Conservation (phyloP, 2,113 vertebrate species). For the Raja brachyura region DNA sequence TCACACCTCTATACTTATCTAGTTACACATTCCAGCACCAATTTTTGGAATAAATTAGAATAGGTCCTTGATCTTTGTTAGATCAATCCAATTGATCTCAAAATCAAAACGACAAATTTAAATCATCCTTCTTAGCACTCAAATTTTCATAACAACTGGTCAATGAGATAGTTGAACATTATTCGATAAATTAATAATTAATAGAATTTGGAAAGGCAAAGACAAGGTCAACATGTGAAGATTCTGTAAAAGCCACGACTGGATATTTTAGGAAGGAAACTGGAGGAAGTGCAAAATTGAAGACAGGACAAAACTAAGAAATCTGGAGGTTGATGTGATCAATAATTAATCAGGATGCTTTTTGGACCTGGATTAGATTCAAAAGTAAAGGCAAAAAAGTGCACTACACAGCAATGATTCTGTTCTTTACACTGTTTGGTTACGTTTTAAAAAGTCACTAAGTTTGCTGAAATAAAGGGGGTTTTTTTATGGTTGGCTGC, state of each 20-base stretch:
- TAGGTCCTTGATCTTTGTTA: not conserved
- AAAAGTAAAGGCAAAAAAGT: slow-evolving; percentile 22
- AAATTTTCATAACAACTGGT: slow-evolving; percentile 21
- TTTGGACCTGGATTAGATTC: slow-evolving; percentile 11
- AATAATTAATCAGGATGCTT: slow-evolving; percentile 37
- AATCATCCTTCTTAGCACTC: slow-evolving; percentile 2
- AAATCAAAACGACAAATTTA: slow-evolving; percentile 15
- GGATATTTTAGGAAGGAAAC: slow-evolving; percentile 1
- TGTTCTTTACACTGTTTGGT: not conserved
- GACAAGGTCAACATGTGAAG: slow-evolving; percentile 31
- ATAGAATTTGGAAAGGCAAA: not conserved
- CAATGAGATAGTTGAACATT: slow-evolving; percentile 9
- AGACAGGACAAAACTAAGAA: not conserved
- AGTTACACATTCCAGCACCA: not conserved
- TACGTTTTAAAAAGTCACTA: not conserved
- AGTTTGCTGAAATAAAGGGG: too few species aligned
- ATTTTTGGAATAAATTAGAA: slow-evolving; percentile 21
- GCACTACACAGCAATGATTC: not conserved
- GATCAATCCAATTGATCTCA: slow-evolving; percentile 18
- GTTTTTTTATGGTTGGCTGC: too few species aligned
- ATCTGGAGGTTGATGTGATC: not conserved
- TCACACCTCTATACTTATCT: not conserved
- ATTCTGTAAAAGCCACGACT: not conserved
- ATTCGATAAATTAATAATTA: slow-evolving; percentile 16
- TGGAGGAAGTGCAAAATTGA: not conserved